Base-by-base conservation (phyloP, 2,113 vertebrate species). In the Vidua chalybeata region DNA sequence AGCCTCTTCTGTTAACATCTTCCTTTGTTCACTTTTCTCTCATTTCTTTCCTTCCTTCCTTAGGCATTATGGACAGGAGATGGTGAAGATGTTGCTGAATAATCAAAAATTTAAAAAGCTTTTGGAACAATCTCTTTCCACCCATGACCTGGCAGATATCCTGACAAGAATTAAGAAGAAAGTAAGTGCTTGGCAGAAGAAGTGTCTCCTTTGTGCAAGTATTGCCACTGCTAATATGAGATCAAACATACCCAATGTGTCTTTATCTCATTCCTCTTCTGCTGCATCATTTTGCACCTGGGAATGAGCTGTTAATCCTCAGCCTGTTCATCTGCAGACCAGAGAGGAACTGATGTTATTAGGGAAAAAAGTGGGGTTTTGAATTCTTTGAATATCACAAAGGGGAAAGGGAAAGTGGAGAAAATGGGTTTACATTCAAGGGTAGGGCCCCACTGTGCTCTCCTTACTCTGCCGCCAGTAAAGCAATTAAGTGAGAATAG, bases 71-170 rank as follows among this genome's bases (percentile, higher is more conserved):
- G 98, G 62, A 33, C 51, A 55, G 51, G 97, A 95, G 95, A 98
- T 98, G 97, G 88, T 98, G 85, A 90, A 56, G 9, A 41, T 97
- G 18, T 51, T 98, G 72, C 97, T 97, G 89, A 86, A 28, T 4
- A 90, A 98, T 27, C 11, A 52, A 6, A 97, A 97, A 71, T 97
- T 96, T 31, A 89, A 97, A 8, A 76, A n/a, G 3, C 94, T 96
- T 84, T 81, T 98, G 41, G 41, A 41, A 41, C 41, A 41, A 41
- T 41, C 41, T 41, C 41, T 41, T 41, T 41, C 41, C 41, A 93
- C 96, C 9, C 85, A 41, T 18, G 97, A 98, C 86, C 52, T 98
- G 48, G 51, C 56, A 45, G 95, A 97, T 43, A 78, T 98, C 67
- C 96, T 97, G 93, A 87, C 85, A 6, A 94, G 89, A 80, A 91